Evolutionary conservation across 2,888 invertebrate genomes (phyloP).

Genomic region (Drosophila vallismaia): DNA sequence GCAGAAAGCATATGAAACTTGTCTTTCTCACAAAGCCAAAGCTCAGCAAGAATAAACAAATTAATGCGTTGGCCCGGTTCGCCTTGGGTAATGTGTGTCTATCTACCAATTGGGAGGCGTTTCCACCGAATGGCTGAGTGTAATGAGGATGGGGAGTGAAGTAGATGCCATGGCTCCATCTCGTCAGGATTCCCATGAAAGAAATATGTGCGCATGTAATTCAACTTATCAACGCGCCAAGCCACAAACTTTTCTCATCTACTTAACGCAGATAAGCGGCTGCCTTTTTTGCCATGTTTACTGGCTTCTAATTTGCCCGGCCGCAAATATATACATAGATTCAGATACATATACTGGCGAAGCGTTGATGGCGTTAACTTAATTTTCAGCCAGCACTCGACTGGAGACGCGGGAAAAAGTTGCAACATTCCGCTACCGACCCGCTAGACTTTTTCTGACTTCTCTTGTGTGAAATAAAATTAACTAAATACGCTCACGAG

Average conservation of each 20-base stretch:
- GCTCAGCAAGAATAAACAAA: slow-evolving; percentile 47
- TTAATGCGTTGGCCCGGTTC: slow-evolving; percentile 46
- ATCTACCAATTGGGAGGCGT: slow-evolving; percentile 26
- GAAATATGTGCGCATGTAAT: slow-evolving; percentile 69
- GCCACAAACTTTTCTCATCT: slow-evolving; percentile 79
- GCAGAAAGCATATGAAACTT: slow-evolving; percentile 15
- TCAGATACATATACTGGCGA: slow-evolving; percentile 51
- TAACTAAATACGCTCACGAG: slow-evolving; percentile 80
- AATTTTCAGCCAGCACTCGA: slow-evolving; percentile 71
- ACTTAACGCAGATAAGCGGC: slow-evolving; percentile 78
- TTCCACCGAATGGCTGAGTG: slow-evolving; percentile 7
- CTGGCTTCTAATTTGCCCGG: slow-evolving; percentile 75
- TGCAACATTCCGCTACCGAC: slow-evolving; percentile 54
- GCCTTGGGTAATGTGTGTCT: slow-evolving; percentile 32
- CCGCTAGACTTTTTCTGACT: slow-evolving; percentile 53
- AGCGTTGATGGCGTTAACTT: slow-evolving; percentile 78
- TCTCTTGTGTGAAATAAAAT: slow-evolving; percentile 80
- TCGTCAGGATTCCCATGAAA: slow-evolving; percentile 38
- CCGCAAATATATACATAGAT: slow-evolving; percentile 25
- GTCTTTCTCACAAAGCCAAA: slow-evolving; percentile 40
- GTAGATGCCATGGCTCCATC: slow-evolving; percentile 6
- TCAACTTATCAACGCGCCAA: slow-evolving; percentile 74
- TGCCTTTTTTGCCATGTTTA: slow-evolving; percentile 64
- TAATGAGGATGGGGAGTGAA: not conserved
- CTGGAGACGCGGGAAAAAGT: slow-evolving; percentile 35